These are phyloP conservation scores for Xiphophorus birchmanni DNA, from an alignment of 2,797 vertebrate genomes.

Conservation along the genomic window DNA sequence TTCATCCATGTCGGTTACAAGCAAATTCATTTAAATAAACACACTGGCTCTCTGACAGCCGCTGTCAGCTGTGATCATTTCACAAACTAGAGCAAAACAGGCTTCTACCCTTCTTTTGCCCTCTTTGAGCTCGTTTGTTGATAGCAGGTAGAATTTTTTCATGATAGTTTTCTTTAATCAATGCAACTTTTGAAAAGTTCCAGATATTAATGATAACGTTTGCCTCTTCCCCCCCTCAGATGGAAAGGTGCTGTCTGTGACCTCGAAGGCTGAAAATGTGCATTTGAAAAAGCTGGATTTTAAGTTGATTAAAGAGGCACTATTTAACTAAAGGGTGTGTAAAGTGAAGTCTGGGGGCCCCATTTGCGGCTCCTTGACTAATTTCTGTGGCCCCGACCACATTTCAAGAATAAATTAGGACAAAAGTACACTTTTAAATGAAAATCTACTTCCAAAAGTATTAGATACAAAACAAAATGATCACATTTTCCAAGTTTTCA, in stretches of 20 bases:
- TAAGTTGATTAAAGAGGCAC: neutral
- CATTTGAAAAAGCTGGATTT: neutral
- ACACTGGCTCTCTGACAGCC: conserved; percentile 43
- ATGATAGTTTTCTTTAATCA: neutral
- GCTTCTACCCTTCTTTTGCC: neutral
- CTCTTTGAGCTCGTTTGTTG: neutral
- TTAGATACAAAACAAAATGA: too few relatives aligned
- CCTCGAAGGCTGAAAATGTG: neutral
- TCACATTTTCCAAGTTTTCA: too few relatives aligned
- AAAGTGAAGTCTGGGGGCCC: too few relatives aligned
- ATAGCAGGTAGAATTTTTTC: neutral
- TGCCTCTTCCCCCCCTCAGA: neutral
- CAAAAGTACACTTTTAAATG: too few relatives aligned
- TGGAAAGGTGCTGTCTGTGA: neutral
- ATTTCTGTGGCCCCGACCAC: too few relatives aligned
- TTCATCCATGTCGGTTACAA: conserved; percentile 20
- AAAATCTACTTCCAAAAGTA: too few relatives aligned
- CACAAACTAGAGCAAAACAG: conserved; percentile 17
- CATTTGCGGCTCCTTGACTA: too few relatives aligned
- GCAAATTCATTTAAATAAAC: conserved; percentile 45
- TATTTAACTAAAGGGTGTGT: too few relatives aligned
- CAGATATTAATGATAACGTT: neutral
- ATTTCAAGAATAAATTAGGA: too few relatives aligned
- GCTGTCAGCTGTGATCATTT: conserved; percentile 29
- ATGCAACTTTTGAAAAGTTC: neutral